A percentile compares a stretch with the other conserved stretches of the same genome.
These are phyloP conservation scores for Vanessa cardui DNA, from an alignment of 2,888 invertebrate species.

Conservation along the genomic window DNA sequence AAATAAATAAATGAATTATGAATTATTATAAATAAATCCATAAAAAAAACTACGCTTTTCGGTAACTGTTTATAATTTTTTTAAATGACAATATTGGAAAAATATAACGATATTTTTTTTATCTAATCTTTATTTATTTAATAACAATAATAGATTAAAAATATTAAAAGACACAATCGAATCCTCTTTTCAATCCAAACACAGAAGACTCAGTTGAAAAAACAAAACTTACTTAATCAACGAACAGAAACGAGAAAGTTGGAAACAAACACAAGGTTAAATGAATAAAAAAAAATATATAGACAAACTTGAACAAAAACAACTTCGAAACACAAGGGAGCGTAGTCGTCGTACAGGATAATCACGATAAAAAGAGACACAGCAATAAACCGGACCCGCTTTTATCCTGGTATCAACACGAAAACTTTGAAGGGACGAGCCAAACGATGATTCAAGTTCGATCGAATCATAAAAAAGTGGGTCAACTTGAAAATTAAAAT, in stretches of 20 bases:
- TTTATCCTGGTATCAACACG: slow-evolving; percentile 73
- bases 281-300: slow-evolving; percentile 28
- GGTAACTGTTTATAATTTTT: too few relatives aligned
- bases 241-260: slow-evolving; percentile 18
- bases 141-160: too few relatives aligned
- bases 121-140: too few relatives aligned
- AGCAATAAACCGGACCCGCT: slow-evolving; percentile 76
- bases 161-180: too few relatives aligned
- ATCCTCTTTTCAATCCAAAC: neutral
- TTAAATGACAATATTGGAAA: too few relatives aligned
- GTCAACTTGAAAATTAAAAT: slow-evolving; percentile 68
- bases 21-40: too few relatives aligned
- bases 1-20: too few relatives aligned
- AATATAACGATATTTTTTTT: too few relatives aligned
- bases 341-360: slow-evolving; percentile 52
- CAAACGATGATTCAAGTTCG: slow-evolving; percentile 35
- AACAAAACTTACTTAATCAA: slow-evolving; percentile 13
- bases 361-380: slow-evolving; percentile 75
- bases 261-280: slow-evolving; percentile 16
- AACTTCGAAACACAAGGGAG: slow-evolving; percentile 59
- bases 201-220: neutral
- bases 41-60: too few relatives aligned
- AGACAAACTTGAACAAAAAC: slow-evolving; percentile 37
- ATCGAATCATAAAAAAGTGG: slow-evolving; percentile 58
- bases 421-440: slow-evolving; percentile 44